Conservation (phyloP, 2,113 vertebrate genomes). For the Alethe diademata region DNA sequence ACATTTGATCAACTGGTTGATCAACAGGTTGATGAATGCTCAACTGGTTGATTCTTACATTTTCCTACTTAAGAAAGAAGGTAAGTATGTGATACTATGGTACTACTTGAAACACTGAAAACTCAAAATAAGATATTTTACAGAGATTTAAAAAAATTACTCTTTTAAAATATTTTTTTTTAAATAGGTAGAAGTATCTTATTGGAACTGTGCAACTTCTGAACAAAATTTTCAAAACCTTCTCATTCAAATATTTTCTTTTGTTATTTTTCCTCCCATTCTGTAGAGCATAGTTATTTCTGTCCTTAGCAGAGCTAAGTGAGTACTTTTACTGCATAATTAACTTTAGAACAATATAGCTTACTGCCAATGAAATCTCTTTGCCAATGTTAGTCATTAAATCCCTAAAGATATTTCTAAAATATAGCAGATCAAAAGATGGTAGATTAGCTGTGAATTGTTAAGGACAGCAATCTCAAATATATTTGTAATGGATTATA, state of each 20-base stretch:
- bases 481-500: background rate
- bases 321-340: background rate
- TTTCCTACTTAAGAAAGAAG: background rate
- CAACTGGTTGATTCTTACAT: background rate
- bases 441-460: background rate
- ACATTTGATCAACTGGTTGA: background rate
- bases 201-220: background rate
- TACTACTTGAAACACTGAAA: background rate
- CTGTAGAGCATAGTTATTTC: background rate
- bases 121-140: background rate
- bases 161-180: background rate
- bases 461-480: background rate
- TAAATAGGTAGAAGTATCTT: background rate
- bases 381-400: background rate
- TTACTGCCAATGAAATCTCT: background rate
- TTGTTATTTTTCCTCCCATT: accelerated
- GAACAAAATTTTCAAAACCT: background rate
- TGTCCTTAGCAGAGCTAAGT: background rate
- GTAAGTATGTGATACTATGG: background rate
- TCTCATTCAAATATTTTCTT: background rate
- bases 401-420: background rate
- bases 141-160: background rate
- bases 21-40: background rate
- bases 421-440: background rate
- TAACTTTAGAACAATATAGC: background rate